Evolutionary conservation across 2,888 invertebrate species (phyloP).

Genomic region (Cancer borealis): DNA sequence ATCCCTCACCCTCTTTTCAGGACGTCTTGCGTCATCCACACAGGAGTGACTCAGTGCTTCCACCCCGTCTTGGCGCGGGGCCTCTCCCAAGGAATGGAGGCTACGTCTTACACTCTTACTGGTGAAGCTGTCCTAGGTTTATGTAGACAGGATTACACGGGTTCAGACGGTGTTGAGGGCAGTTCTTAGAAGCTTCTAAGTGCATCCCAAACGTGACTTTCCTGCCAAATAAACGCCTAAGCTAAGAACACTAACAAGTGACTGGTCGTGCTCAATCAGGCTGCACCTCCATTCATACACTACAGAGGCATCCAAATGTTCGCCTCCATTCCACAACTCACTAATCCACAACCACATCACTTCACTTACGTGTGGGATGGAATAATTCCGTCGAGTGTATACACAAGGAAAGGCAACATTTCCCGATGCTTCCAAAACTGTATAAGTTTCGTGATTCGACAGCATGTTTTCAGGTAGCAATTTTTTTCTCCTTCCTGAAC

Average conservation of each 20-base stretch:
- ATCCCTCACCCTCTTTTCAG: background rate
- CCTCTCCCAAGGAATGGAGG: too few relatives aligned
- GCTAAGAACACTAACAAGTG: background rate
- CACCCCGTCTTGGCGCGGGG: background rate
- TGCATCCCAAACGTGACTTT: background rate
- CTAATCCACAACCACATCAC: background rate
- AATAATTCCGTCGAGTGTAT: background rate
- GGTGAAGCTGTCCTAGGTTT: too few relatives aligned
- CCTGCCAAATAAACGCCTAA: background rate
- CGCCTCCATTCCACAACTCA: background rate
- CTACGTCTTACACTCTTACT: too few relatives aligned
- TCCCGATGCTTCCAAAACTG: background rate
- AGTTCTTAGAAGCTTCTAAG: background rate
- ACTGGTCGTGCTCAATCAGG: background rate
- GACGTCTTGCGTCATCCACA: background rate
- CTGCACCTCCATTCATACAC: background rate
- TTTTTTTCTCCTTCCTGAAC: background rate
- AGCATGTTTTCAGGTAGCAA: too few relatives aligned
- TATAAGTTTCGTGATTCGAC: too few relatives aligned
- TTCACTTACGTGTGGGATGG: background rate
- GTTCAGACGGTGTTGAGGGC: too few relatives aligned
- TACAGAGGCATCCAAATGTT: background rate
- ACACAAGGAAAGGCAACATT: background rate
- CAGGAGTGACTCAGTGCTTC: background rate
- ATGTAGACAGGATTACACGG: too few relatives aligned